phyloP scores from a whole-genome alignment of 2,797 vertebrate genomes.

The Coranthus polyacanthus region DNA sequence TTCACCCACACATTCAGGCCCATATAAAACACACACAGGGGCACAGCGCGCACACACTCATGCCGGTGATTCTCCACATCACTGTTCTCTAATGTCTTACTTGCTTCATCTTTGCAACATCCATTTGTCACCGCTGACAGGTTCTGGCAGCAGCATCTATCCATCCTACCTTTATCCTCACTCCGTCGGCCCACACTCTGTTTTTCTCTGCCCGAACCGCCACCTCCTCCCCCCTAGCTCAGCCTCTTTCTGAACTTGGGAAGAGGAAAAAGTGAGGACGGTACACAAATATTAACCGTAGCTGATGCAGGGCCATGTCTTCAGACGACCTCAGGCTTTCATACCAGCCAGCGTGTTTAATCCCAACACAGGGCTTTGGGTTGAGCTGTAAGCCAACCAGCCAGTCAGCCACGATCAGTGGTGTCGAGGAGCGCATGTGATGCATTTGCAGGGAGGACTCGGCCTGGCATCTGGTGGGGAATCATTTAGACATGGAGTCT shows the following conservation, averaged over 20 bases:
- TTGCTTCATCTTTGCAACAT: slow-evolving; percentile 82
- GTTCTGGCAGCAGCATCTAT: slow-evolving; percentile 78
- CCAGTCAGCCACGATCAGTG: slow-evolving; percentile 39
- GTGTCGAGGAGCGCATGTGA: slow-evolving; percentile 23
- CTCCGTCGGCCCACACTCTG: slow-evolving; percentile 65
- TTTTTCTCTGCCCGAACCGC: slow-evolving; percentile 35
- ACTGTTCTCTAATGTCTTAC: slow-evolving; percentile 85
- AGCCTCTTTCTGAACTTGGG: slow-evolving; percentile 36
- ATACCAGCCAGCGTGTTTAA: slow-evolving; percentile 34
- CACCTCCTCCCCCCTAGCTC: slow-evolving; percentile 22
- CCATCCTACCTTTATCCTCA: slow-evolving; percentile 76
- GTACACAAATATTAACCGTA: slow-evolving; percentile 24
- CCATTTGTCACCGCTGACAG: slow-evolving; percentile 84
- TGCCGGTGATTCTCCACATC: slow-evolving; percentile 76
- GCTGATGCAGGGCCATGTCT: slow-evolving; percentile 45
- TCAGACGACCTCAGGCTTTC: slow-evolving; percentile 14
- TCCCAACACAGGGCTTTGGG: slow-evolving; percentile 43
- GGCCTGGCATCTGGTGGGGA: slow-evolving; percentile 48
- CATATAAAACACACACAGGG: slow-evolving; percentile 31
- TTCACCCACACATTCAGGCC: slow-evolving; percentile 51
- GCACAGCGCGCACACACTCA: slow-evolving; percentile 46
- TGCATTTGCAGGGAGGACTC: slow-evolving; percentile 54
- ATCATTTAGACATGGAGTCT: slow-evolving; percentile 55
- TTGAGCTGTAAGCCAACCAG: slow-evolving; percentile 39
- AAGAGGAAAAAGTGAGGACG: slow-evolving; percentile 37